Conservation (phyloP, 2,113 vertebrate species). For the human (Homo sapiens) region GRCh38 chr1:76310501-76311000, state of each 20-base stretch:
- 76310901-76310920: background rate
- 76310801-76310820: background rate
- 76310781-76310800: background rate
- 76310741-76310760: background rate
- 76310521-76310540: background rate
- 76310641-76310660: background rate
- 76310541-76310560: background rate
- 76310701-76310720: no score
- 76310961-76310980: background rate
- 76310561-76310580: background rate
- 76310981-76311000: background rate
- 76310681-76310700: background rate
- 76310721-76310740: background rate
- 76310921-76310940: background rate
- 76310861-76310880: background rate
- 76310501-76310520: background rate
- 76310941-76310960: background rate
- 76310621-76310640: background rate
- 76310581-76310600: background rate
- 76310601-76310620: background rate
- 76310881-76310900: background rate
- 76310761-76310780: background rate
- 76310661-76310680: background rate
- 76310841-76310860: background rate
- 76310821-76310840: background rate